Evolutionary conservation across 37 sponge, comb jelly and placozoan species (phyloP).

Genomic region (Bolinopsis microptera): DNA sequence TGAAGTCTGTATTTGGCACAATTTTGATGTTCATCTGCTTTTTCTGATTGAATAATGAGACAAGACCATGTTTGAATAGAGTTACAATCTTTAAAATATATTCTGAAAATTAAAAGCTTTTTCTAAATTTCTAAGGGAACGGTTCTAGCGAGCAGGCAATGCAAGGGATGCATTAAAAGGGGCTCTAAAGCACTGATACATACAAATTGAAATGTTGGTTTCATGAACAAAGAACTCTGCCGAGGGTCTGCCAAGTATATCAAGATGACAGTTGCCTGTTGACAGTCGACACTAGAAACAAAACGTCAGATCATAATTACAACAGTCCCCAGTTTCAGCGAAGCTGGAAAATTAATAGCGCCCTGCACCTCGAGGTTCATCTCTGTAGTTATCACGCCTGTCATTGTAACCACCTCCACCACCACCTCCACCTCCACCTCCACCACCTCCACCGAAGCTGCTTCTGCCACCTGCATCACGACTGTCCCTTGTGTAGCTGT

Average conservation of each 20-base stretch:
- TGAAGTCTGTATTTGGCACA: too few species aligned
- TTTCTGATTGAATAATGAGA: neutral
- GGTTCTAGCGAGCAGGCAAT: neutral
- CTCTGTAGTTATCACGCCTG: conserved; percentile 39
- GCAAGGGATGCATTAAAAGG: neutral
- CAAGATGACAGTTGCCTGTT: neutral
- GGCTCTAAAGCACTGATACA: neutral
- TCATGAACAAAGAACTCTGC: neutral
- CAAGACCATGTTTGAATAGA: neutral
- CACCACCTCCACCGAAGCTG: neutral
- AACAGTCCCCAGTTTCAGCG: neutral
- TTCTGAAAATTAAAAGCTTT: neutral
- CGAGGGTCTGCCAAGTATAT: neutral
- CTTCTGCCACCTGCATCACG: neutral
- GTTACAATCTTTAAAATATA: neutral
- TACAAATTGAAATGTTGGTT: neutral
- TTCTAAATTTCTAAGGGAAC: neutral
- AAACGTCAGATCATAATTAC: neutral
- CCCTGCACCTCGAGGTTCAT: neutral
- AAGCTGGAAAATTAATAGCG: neutral
- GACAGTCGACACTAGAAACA: neutral
- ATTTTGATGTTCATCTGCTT: neutral
- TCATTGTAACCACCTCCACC: conserved; percentile 10
- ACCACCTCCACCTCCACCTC: neutral
- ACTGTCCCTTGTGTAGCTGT: neutral